These are phyloP conservation scores for Beaufortia kweichowensis DNA, from an alignment of 2,113 vertebrate species.

Conservation along the genomic window DNA sequence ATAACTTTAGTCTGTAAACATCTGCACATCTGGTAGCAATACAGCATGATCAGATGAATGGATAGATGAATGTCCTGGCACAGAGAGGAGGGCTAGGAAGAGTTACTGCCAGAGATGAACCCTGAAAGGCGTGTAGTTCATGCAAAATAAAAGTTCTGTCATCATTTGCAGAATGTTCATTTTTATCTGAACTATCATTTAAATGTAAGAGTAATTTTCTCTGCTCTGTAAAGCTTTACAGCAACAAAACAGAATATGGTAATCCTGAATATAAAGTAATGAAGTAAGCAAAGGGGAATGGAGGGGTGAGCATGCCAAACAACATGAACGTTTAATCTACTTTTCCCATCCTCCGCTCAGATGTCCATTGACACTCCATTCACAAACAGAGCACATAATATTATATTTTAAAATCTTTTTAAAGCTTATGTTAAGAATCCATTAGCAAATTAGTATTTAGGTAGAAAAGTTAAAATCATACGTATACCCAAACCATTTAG, in stretches of 20 bases:
- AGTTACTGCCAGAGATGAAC: too few relatives aligned
- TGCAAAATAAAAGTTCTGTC: too few relatives aligned
- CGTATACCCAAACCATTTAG: background rate
- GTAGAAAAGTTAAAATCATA: background rate
- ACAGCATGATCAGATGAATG: constrained; percentile 53
- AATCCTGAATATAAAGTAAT: constrained; percentile 13
- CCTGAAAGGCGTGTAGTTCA: background rate
- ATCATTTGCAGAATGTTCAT: too few relatives aligned
- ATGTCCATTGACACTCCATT: constrained; percentile 29
- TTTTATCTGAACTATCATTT: too few relatives aligned
- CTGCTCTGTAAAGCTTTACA: too few relatives aligned
- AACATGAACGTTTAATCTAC: constrained; percentile 31
- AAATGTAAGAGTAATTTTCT: background rate
- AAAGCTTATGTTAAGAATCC: background rate
- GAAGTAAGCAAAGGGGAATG: constrained; percentile 40
- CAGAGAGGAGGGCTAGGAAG: constrained; percentile 55
- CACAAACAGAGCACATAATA: constrained; percentile 4
- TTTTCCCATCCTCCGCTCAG: constrained; percentile 26
- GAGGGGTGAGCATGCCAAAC: constrained; percentile 65
- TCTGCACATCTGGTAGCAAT: constrained; percentile 10
- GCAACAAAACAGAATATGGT: constrained; percentile 2
- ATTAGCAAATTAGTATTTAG: constrained; percentile 28
- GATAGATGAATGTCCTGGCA: constrained; percentile 56
- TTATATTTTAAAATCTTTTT: background rate
- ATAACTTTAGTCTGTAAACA: background rate